phyloP scores from a whole-genome alignment of 2,113 vertebrate species.

The Alexandromys fortis region DNA sequence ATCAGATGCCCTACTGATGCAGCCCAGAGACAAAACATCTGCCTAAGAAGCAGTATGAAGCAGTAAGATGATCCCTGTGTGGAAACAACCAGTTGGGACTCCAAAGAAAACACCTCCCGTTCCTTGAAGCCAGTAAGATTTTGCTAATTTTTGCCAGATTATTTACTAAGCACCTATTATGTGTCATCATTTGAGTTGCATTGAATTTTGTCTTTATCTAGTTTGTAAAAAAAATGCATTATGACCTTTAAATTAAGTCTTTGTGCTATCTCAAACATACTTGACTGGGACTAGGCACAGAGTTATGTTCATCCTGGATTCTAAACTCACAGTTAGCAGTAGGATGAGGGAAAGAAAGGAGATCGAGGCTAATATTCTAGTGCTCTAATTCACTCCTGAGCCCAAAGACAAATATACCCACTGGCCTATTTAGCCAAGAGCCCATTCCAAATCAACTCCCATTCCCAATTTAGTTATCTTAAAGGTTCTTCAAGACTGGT shows the following conservation, averaged over 20 bases:
- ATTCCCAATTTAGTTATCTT: slow-evolving; percentile 18
- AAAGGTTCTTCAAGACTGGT: neutral
- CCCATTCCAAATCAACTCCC: slow-evolving; percentile 28
- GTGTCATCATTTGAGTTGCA: neutral
- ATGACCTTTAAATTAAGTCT: neutral
- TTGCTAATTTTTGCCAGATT: neutral
- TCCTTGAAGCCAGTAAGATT: neutral
- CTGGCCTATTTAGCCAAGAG: slow-evolving; percentile 28
- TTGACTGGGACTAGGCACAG: neutral
- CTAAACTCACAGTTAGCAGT: neutral
- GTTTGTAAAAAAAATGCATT: slow-evolving; percentile 34
- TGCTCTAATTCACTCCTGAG: neutral
- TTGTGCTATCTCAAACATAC: neutral
- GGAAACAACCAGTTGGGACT: neutral
- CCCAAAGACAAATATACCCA: slow-evolving; percentile 55
- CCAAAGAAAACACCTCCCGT: neutral
- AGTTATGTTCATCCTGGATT: neutral
- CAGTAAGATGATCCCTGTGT: neutral
- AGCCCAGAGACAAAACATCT: neutral
- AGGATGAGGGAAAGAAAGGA: neutral
- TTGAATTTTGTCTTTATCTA: slow-evolving; percentile 27
- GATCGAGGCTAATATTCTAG: neutral
- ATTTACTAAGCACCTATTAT: neutral
- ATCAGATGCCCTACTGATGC: neutral
- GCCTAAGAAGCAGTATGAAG: neutral